phyloP scores from a whole-genome alignment of 2,888 invertebrate genomes.

The Ligdia adustata region DNA sequence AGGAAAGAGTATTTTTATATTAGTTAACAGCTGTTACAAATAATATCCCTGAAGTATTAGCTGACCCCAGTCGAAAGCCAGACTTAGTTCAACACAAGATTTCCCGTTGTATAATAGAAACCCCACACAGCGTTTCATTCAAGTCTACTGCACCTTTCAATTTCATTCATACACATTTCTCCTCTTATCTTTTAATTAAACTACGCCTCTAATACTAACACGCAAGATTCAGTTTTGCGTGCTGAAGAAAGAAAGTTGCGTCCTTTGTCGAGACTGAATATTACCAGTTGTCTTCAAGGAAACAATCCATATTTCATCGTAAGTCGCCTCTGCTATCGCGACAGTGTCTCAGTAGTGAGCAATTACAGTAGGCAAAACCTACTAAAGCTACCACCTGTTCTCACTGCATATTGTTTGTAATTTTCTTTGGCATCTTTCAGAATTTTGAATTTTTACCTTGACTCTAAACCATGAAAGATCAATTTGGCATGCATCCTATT shows the following conservation, averaged over 20 bases:
- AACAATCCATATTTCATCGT: constrained; percentile 59
- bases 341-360: constrained; percentile 64
- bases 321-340: constrained; percentile 61
- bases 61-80: constrained; percentile 23
- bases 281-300: constrained; percentile 39
- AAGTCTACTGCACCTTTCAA: constrained; percentile 28
- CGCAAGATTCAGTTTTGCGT: constrained; percentile 13
- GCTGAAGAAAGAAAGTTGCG: neutral
- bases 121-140: constrained; percentile 43
- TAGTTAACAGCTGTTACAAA: too few relatives aligned
- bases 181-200: neutral
- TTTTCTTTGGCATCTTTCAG: constrained; percentile 44
- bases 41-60: neutral
- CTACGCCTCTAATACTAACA: neutral
- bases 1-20: too few relatives aligned
- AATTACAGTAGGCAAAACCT: constrained; percentile 72
- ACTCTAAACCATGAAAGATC: constrained; percentile 25
- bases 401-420: constrained; percentile 67
- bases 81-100: constrained; percentile 19
- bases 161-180: constrained; percentile 24
- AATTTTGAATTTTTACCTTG: constrained; percentile 41
- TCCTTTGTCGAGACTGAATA: constrained; percentile 16
- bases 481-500: constrained; percentile 33
- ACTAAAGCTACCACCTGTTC: constrained; percentile 74
- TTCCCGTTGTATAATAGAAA: constrained; percentile 33